Conservation (phyloP, 2,888 invertebrate species). For the Ectropis crepuscularia region DNA sequence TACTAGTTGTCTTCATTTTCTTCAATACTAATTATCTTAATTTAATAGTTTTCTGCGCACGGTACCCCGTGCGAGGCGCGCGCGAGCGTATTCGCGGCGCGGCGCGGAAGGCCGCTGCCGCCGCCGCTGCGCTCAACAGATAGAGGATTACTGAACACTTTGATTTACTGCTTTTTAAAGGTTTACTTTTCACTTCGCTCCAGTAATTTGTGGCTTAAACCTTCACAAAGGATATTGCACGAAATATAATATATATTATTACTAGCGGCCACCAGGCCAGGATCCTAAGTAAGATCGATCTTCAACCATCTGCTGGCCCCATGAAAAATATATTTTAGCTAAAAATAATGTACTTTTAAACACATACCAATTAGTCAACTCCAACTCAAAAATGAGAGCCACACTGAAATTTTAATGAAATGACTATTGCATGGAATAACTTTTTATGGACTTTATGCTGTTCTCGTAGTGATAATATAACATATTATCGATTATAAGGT, state of each 20-base stretch:
- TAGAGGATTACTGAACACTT: slow-evolving; percentile 63
- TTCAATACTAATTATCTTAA: neutral
- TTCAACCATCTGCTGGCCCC: no score
- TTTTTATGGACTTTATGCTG: no score
- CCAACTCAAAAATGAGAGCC: no score
- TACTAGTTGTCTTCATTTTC: neutral
- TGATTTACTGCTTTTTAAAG: slow-evolving; percentile 66
- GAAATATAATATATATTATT: neutral
- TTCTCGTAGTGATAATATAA: no score
- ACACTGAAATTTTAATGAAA: no score
- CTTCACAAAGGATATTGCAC: neutral
- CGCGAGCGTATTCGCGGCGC: slow-evolving; percentile 70
- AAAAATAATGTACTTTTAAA: no score
- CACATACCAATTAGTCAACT: no score
- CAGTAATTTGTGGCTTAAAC: neutral
- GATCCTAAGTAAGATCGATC: no score
- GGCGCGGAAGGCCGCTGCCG: slow-evolving; percentile 75
- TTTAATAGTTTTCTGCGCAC: slow-evolving; percentile 49
- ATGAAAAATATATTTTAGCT: no score
- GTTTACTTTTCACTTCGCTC: slow-evolving; percentile 4
- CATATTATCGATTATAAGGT: no score
- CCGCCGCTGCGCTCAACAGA: slow-evolving; percentile 69
- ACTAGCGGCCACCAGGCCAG: no score
- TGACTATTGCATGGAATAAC: no score
- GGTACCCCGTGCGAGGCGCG: slow-evolving; percentile 45